Base-by-base conservation (phyloP, 1,140 invertebrate species). In the Caenorhabditis latens region DNA sequence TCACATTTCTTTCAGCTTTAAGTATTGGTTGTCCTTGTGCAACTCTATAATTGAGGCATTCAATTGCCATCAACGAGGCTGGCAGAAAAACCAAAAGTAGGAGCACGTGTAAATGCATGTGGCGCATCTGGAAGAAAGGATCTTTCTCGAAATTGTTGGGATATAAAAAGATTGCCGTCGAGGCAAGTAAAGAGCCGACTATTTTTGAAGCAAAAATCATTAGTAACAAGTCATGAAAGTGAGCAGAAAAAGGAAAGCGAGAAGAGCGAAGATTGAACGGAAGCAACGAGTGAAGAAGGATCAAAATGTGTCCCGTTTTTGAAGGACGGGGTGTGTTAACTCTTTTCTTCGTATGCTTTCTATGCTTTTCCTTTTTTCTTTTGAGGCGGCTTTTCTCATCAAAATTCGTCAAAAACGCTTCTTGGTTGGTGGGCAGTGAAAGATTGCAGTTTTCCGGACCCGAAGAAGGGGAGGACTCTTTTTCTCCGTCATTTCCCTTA, bases 371-470 rank as follows among this genome's bases (percentile, higher is more conserved):
- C n/a, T 3, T 16, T 67, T 19, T 48, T n/a, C 42, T n/a, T 58
- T 58, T 71, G 42, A 43, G 67, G 67, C 16, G n/a, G 42, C 61
- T 65, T 40, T 65, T 65, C 24, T n/a, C 71, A 79, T 79, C 46
- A n/a, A 79, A 79, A 79, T 24, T 79, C 46, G 13, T 79, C 46
- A 50, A 50, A 50, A 53, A 71, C 8, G 19, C 46, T 50, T 79
- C 21, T 24, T 50, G n/a, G n/a, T 24, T 71, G 61, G 61, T 40
- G 16, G n/a, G 71, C n/a, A 79, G 46, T 79, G 71, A 79, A 79
- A 79, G 71, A 79, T 79, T 79, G 71, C 46, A 50, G 71, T 50
- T 79, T 79, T 79, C 71, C 71, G 71, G 71, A 79, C 46, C 32
- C 32, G 32, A 32, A 32, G 32, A 32, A 19, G 9, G 16, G 32